Evolutionary conservation across 2,113 vertebrate genomes (phyloP), one percentile per base, ranked within the genome.

Genomic region (Campylomormyrus tamandua): DNA sequence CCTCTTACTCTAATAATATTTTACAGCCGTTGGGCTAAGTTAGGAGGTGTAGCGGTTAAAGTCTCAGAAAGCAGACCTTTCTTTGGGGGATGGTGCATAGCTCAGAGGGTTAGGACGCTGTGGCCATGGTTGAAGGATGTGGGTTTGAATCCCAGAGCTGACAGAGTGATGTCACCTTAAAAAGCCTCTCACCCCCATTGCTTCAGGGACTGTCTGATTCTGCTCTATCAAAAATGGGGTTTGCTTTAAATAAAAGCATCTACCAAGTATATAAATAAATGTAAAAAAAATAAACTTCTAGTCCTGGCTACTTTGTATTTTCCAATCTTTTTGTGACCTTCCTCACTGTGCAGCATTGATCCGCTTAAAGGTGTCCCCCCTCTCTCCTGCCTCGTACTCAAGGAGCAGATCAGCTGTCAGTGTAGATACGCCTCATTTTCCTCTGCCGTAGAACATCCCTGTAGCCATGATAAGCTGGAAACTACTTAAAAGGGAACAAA

Each of bases 331-430:
- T 19, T 46, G 21, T 21, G 62, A 4, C n/a, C 62, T 31, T 70
- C 62, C n/a, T 10, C 27, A 31, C 10, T 89, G 45, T 77, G 88
- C 88, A 89, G 88, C 62, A 35, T 77, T 77, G 42, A 77, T 89
- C 88, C 21, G 58, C 88, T 77, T n/a, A 49, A 49, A 70, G 6
- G 58, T 27, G n/a, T 27, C 7, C 9, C 19, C 50, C 17, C 13
- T 58, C 46, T 84, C 74, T 83, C 19, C 10, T 83, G 80, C 35
- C 39, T 17, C 21, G n/a, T 83, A 27, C 8, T 39, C 49, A 24
- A 24, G 74, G 70, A 56, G 70, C 27, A 6, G 31, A 31, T 24
- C 10, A 50, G 84, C 19, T 48, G 74, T 80, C 13, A 42, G 66
- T 39, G 11, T 83, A 52, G 46, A 7, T 50, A n/a, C 19, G 7